Conservation (phyloP, 2,797 vertebrate genomes). For the Labeo calbasu region DNA sequence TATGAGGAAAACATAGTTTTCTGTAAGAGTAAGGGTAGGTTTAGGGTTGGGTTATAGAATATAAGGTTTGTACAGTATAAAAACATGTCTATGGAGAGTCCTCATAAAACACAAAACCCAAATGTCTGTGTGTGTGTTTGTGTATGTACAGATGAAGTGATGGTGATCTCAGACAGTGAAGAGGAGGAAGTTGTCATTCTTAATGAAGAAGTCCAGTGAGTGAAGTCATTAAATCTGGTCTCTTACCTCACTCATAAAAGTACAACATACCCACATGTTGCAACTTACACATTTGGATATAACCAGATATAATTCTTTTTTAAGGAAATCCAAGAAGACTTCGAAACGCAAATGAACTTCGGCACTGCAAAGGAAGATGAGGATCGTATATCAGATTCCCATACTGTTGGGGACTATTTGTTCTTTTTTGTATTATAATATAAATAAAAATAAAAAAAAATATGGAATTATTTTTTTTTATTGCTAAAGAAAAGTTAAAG, state of each 20-base stretch:
- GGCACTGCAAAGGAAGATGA: background rate
- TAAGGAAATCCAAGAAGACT: conserved; percentile 34
- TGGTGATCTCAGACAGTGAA: conserved; percentile 92
- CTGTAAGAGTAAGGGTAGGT: background rate
- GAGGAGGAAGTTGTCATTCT: conserved; percentile 94
- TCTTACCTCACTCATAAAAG: background rate
- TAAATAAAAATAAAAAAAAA: background rate
- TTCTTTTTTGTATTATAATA: conserved; percentile 28
- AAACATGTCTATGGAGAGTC: background rate
- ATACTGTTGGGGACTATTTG: background rate
- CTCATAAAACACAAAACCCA: background rate
- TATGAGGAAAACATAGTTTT: background rate
- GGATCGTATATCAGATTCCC: background rate
- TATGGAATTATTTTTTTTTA: background rate
- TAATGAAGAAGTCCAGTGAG: conserved; percentile 73
- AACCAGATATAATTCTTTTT: background rate
- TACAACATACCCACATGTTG: background rate
- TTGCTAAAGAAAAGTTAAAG: background rate
- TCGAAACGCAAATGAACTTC: background rate
- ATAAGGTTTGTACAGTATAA: conserved; percentile 67
- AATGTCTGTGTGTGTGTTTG: background rate
- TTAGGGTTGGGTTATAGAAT: background rate
- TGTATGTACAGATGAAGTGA: conserved; percentile 76
- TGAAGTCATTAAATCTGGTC: background rate
- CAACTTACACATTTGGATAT: background rate